Evolutionary conservation across 2,888 invertebrate species (phyloP).

Genomic region (Craniophora ligustri): DNA sequence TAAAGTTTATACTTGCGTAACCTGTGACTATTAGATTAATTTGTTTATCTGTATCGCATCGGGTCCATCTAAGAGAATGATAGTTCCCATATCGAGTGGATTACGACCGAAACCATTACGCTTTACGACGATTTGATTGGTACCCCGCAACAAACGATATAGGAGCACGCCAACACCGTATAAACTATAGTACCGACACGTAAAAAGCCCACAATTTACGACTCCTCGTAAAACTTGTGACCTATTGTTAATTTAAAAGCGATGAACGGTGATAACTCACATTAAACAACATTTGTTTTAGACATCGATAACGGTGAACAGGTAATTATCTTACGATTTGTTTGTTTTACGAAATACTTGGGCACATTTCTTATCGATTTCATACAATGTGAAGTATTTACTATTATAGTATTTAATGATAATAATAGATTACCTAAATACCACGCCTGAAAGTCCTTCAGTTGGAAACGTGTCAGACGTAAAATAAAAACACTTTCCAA

Average conservation of each 20-base stretch:
- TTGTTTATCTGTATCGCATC: slow-evolving; percentile 65
- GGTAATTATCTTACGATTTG: slow-evolving; percentile 54
- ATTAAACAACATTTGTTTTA: slow-evolving; percentile 64
- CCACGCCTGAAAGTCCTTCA: slow-evolving; percentile 6
- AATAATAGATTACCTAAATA: slow-evolving; percentile 26
- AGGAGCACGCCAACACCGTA: slow-evolving; percentile 75
- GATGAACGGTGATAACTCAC: slow-evolving; percentile 73
- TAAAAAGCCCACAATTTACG: slow-evolving; percentile 81
- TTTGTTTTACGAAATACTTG: slow-evolving; percentile 46
- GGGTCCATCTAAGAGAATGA: slow-evolving; percentile 72
- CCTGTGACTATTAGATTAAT: slow-evolving; percentile 25
- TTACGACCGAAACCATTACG: slow-evolving; percentile 80
- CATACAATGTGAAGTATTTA: slow-evolving; percentile 27
- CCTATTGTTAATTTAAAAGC: slow-evolving; percentile 79
- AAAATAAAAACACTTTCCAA: neutral
- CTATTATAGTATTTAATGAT: slow-evolving; percentile 22
- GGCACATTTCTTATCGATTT: slow-evolving; percentile 49
- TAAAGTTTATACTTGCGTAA: slow-evolving; percentile 51
- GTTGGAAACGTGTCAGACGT: neutral
- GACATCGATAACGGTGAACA: slow-evolving; percentile 55
- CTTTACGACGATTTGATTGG: slow-evolving; percentile 85
- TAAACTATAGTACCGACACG: slow-evolving; percentile 57
- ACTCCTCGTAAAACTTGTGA: slow-evolving; percentile 75
- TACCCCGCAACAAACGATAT: slow-evolving; percentile 80
- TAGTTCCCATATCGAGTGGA: slow-evolving; percentile 85